Evolutionary conservation across 2,888 invertebrate species (phyloP), one percentile per base, ranked within the genome.

Genomic region (Cepaea hortensis): DNA sequence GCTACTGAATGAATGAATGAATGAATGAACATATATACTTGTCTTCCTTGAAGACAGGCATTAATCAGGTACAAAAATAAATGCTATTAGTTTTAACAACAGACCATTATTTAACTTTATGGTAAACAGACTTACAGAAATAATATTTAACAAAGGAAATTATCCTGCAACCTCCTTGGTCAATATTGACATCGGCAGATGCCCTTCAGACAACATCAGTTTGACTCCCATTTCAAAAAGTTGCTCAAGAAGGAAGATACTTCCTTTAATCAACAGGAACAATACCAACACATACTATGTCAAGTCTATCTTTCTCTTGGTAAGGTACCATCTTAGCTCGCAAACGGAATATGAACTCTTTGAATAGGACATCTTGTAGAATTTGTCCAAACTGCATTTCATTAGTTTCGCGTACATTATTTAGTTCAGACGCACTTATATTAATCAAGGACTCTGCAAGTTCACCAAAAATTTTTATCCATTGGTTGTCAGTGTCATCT

Each of bases 311-410:
- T 94, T 97, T 97, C 94, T 98, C 97, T 94, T 98, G 98, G 94
- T 96, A 99, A 15, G 96, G 97, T 95, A 99, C 99, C 95, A 97
- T 96, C 95, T 98, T 98, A 65, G 97, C 96, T 87, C 98, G 96
- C 91, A 98, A 95, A 94, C 97, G 97, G 93, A 98, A 97, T 62
- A 97, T 95, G 93, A 96, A 97, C 0, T 96, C 96, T 92, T 96
- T 96, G 94, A 99, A 98, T 90, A 96, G 96, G 61, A 97, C 96
- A 9, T 96, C 96, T 50, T 96, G 96, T 91, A 98, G 96, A 86
- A 97, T 95, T 73, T 96, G 95, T 62, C 84, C 85, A 87, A 85
- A 76, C 13, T 73, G 75, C 15, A 70, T 50, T 61, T 88, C 91
- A 90, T 90, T 94, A 4, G 93, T 91, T 65, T 95, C 94, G 85